Conservation (phyloP, 2,797 vertebrate species). For the Centropyge bicolor region DNA sequence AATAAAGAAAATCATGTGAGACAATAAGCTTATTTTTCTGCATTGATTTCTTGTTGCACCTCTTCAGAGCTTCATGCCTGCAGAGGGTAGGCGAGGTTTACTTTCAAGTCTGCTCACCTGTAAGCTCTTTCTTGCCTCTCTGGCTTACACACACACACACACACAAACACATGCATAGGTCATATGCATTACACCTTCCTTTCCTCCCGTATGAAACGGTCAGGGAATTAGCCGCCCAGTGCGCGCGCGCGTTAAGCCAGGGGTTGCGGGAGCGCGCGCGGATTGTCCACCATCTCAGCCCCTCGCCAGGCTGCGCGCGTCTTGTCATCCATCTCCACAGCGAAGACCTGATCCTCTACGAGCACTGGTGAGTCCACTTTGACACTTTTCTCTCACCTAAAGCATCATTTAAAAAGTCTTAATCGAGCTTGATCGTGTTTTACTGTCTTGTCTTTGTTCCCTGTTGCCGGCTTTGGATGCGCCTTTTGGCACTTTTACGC, state of each 20-base stretch:
- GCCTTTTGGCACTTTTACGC: constrained; percentile 9
- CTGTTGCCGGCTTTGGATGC: not conserved
- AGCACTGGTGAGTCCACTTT: constrained; percentile 71
- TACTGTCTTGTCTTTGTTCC: not conserved
- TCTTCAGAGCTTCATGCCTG: constrained; percentile 4
- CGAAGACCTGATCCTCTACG: constrained; percentile 56
- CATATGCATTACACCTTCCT: constrained; percentile 58
- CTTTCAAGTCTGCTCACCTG: constrained; percentile 42
- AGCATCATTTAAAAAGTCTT: not conserved
- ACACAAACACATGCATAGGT: constrained; percentile 23
- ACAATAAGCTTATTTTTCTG: not conserved
- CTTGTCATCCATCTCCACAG: constrained; percentile 64
- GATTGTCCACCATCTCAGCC: constrained; percentile 83
- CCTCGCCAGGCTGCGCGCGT: constrained; percentile 59
- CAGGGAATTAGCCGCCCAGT: constrained; percentile 87
- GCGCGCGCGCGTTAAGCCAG: constrained; percentile 84
- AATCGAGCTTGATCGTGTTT: not conserved
- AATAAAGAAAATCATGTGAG: not conserved
- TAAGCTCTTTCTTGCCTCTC: constrained; percentile 48
- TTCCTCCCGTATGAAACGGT: constrained; percentile 65
- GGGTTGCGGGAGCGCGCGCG: constrained; percentile 80
- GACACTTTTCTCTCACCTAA: constrained; percentile 12
- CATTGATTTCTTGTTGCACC: not conserved
- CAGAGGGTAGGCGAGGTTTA: constrained; percentile 34
- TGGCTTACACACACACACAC: constrained; percentile 22